Evolutionary conservation across 2,797 vertebrate species (phyloP).

Genomic region (Epinephelus malabaricus): DNA sequence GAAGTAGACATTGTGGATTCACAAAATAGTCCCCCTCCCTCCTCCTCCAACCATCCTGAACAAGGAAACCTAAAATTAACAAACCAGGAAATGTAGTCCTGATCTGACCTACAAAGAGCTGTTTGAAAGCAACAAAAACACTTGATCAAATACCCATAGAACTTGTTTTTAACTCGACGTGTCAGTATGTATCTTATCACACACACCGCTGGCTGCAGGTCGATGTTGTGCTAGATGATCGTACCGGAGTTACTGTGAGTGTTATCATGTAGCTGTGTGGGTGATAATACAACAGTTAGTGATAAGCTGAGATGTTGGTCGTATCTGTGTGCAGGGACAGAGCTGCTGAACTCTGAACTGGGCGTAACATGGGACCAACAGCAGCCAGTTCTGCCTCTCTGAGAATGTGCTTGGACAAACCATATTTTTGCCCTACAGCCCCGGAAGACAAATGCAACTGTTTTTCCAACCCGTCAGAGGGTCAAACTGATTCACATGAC

Average conservation of each 20-base stretch:
- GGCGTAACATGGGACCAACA: background rate
- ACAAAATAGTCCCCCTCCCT: background rate
- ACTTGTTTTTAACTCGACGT: background rate
- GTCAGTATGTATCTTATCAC: background rate
- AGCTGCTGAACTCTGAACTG: constrained; percentile 43
- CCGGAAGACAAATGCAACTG: background rate
- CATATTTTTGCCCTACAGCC: background rate
- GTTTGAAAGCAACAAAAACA: background rate
- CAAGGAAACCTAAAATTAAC: constrained; percentile 52
- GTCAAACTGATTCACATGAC: background rate
- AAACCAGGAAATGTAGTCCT: background rate
- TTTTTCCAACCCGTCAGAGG: background rate
- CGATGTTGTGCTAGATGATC: background rate
- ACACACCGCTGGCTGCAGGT: background rate
- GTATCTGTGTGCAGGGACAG: background rate
- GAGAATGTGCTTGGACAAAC: background rate
- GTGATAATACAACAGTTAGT: background rate
- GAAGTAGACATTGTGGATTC: constrained; percentile 5
- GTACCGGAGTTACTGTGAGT: background rate
- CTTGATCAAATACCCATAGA: background rate
- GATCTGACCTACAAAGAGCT: constrained; percentile 33
- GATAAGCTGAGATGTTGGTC: constrained; percentile 17
- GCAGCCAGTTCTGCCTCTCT: background rate
- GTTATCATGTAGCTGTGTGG: background rate
- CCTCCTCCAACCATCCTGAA: background rate